Evolutionary conservation across 92 coral and sea anemone genomes (phyloP), one percentile per base, ranked within the genome.

Genomic region (Desmophyllum pertusum): DNA sequence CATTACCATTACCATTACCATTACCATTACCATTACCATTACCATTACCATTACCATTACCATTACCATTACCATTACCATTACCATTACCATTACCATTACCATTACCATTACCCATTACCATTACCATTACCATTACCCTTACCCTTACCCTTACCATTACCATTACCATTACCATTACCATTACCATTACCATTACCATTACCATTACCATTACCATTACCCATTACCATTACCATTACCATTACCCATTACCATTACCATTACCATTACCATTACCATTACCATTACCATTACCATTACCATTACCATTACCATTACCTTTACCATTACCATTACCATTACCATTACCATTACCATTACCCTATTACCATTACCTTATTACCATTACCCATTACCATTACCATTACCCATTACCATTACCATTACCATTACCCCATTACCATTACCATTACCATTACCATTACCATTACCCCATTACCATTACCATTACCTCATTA

Each of bases 401-500:
- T 14, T 57, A 25, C 5, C 64, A 57, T 14, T 57, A 25, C 64
- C n/a, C 64, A 57, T 14, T 57, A 25, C 64, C 64, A 57, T 14
- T 57, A 25, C 23, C 64, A n/a, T n/a, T 57, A 25, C 64, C 64
- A 4, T 14, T 57, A 57, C 64, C 64, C 5, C 64, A 57, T 14
- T 57, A 57, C 64, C 64, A 57, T 14, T 57, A 57, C 64, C 64
- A 57, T 14, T 57, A 25, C 64, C 64, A 57, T 14, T 57, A 25
- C 64, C 64, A 4, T 14, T 57, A 4, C 64, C 64, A 62, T 40
- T 40, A 79, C 48, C 75, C 30, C 74, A 42, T 18, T 45, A 63
- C 52, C 84, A 79, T 43, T 67, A 62, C 53, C 71, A 79, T 30
- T 40, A 63, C 52, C 77, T 25, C 84, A 62, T 14, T 40, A 36